These are phyloP conservation scores for Trachelus iudaicus DNA, from an alignment of 2,888 invertebrate genomes.

Conservation along the genomic window DNA sequence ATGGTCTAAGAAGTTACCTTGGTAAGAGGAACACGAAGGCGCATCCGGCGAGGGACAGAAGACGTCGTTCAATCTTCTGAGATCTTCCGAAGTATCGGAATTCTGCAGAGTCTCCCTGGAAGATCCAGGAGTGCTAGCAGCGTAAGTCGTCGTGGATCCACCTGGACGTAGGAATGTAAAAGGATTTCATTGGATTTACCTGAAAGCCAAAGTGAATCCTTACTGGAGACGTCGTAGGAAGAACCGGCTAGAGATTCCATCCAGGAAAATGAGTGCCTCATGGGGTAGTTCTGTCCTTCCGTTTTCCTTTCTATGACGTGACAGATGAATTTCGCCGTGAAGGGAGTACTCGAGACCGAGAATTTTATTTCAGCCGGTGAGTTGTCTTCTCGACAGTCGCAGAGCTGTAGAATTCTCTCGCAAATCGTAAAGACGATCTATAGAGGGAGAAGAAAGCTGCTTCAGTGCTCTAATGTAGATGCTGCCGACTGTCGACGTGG, in stretches of 20 bases:
- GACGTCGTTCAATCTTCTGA: conserved; percentile 49
- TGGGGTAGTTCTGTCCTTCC: background rate
- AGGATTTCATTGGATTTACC: conserved; percentile 9
- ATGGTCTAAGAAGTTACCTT: conserved; percentile 38
- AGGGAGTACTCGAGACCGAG: conserved; percentile 69
- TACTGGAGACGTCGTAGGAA: conserved; percentile 53
- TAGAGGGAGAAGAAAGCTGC: conserved; percentile 39
- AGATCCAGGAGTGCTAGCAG: conserved; percentile 39
- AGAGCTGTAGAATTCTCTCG: conserved; percentile 79
- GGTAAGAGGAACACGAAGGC: conserved; percentile 59
- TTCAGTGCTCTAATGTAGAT: background rate
- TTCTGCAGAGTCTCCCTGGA: conserved; percentile 28
- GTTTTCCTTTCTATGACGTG: conserved; percentile 59
- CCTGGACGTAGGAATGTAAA: conserved; percentile 5
- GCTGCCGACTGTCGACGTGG: background rate
- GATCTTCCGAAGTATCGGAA: conserved; percentile 43
- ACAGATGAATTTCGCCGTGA: conserved; percentile 71
- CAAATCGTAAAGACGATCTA: conserved; percentile 83
- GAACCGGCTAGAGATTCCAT: conserved; percentile 55
- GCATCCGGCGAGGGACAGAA: conserved; percentile 59
- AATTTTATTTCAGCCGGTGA: conserved; percentile 68
- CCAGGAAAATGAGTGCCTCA: conserved; percentile 57
- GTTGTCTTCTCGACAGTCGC: conserved; percentile 72
- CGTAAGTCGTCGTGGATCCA: conserved; percentile 26
- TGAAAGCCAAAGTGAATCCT: conserved; percentile 16